Percentiles rank a stretch among this genome's conserved stretches.
Conservation (phyloP, 2,888 invertebrate species). For the Epiblema foenella region DNA sequence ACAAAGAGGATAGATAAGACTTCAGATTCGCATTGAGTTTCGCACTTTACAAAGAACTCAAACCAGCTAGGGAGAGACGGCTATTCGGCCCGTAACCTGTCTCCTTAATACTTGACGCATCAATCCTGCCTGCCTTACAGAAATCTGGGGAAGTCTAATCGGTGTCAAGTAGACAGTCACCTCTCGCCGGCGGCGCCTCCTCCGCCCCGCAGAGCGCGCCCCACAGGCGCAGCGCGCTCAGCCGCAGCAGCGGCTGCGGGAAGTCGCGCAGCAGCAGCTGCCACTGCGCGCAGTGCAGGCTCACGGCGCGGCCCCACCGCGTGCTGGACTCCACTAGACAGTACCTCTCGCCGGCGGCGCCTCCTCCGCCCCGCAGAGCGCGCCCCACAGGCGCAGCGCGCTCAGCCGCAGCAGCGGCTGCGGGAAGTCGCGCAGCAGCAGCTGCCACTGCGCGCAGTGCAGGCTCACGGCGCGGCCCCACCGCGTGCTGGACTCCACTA, state of each 20-base stretch:
- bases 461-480: slow-evolving; percentile 96
- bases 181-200: slow-evolving; percentile 89
- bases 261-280: slow-evolving; percentile 96
- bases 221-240: slow-evolving; percentile 93
- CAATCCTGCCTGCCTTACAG: no score
- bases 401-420: slow-evolving; percentile 95
- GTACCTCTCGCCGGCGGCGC: slow-evolving; percentile 81
- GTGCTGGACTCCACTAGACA: slow-evolving; percentile 90
- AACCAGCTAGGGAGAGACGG: no score
- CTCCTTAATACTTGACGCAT: no score
- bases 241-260: slow-evolving; percentile 95
- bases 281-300: slow-evolving; percentile 93
- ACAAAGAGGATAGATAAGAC: no score
- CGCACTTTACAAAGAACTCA: no score
- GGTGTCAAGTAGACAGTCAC: slow-evolving; percentile 56
- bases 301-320: slow-evolving; percentile 96
- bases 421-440: slow-evolving; percentile 97
- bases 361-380: slow-evolving; percentile 95
- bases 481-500: slow-evolving; percentile 94
- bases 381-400: slow-evolving; percentile 94
- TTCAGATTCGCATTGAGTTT: no score
- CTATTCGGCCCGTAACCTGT: no score
- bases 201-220: slow-evolving; percentile 97
- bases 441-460: slow-evolving; percentile 93
- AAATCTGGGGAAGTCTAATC: no score